A percentile compares a stretch with the other conserved stretches of the same genome.
Evolutionary conservation across 2,113 vertebrate genomes (phyloP).

Genomic region (Tamias sibiricus): DNA sequence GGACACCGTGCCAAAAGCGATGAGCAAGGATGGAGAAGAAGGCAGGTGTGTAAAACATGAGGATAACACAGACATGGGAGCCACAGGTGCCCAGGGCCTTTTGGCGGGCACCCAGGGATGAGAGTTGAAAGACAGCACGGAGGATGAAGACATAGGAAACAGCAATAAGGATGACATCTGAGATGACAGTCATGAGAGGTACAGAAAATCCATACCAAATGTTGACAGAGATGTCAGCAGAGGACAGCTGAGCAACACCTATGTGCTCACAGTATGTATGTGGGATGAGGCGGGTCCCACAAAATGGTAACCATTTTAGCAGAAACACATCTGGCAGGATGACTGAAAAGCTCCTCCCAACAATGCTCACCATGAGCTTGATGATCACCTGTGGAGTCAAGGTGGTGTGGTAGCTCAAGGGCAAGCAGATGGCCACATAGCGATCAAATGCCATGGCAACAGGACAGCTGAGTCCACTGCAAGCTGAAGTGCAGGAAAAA

Average conservation of each 20-base stretch:
- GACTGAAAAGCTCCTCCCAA: conserved; percentile 64
- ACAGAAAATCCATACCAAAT: conserved; percentile 78
- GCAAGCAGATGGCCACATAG: conserved; percentile 79
- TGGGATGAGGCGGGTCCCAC: conserved; percentile 20
- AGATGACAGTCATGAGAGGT: conserved; percentile 64
- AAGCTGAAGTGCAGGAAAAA: conserved; percentile 83
- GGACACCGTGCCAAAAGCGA: conserved; percentile 72
- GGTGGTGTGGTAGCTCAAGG: conserved; percentile 71
- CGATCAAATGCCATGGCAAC: conserved; percentile 78
- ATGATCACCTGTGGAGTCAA: conserved; percentile 35
- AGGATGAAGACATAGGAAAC: conserved; percentile 76
- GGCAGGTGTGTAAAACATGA: conserved; percentile 76
- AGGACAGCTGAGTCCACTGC: conserved; percentile 77
- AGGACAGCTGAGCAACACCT: conserved; percentile 70
- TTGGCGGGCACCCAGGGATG: conserved; percentile 64
- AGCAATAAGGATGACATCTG: conserved; percentile 71
- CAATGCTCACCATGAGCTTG: conserved; percentile 14
- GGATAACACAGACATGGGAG: conserved; percentile 74
- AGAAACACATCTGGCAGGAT: conserved; percentile 73
- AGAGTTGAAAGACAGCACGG: conserved; percentile 55
- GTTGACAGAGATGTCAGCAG: conserved; percentile 75
- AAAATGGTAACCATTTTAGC: conserved; percentile 74
- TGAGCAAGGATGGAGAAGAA: conserved; percentile 74
- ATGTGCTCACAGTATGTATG: conserved; percentile 78
- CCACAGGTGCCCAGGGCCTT: conserved; percentile 76